Percentiles rank a stretch among this genome's conserved stretches.
These are phyloP conservation scores for Ditula angustiorana DNA, from an alignment of 2,888 invertebrate species.

Conservation along the genomic window DNA sequence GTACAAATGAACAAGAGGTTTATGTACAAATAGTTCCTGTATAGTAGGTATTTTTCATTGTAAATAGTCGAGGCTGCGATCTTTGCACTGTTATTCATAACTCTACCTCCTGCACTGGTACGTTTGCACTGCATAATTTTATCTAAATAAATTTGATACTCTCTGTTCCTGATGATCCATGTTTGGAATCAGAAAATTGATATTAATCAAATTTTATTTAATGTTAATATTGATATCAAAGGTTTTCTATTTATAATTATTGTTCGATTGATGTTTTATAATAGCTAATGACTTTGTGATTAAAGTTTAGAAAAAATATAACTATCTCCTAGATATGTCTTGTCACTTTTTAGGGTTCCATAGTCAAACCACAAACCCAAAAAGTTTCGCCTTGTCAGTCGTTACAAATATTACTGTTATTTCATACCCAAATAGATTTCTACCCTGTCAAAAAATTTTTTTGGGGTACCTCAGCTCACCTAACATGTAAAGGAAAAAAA, in stretches of 20 bases:
- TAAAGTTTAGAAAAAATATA: conserved; percentile 41
- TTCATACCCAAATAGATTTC: too few species aligned
- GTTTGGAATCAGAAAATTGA: background rate
- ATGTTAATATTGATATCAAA: conserved; percentile 34
- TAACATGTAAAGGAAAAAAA: too few species aligned
- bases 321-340: background rate
- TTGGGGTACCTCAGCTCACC: too few species aligned
- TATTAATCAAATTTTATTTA: conserved; percentile 24
- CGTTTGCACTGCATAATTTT: background rate
- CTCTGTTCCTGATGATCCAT: too few species aligned
- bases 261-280: conserved; percentile 45
- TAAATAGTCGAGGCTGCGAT: conserved; percentile 7
- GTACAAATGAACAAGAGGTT: conserved; percentile 28
- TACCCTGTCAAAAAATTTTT: too few species aligned
- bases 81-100: background rate
- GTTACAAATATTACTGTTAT: too few species aligned
- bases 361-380: too few species aligned
- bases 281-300: conserved; percentile 41
- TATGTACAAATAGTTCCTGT: conserved; percentile 31
- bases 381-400: too few species aligned
- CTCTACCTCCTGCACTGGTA: background rate
- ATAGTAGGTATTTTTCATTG: conserved; percentile 26
- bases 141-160: background rate
- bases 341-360: background rate
- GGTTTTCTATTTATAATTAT: conserved; percentile 41